Evolutionary conservation across 1,140 invertebrate genomes (phyloP).

Genomic region (Drosophila arawakana): DNA sequence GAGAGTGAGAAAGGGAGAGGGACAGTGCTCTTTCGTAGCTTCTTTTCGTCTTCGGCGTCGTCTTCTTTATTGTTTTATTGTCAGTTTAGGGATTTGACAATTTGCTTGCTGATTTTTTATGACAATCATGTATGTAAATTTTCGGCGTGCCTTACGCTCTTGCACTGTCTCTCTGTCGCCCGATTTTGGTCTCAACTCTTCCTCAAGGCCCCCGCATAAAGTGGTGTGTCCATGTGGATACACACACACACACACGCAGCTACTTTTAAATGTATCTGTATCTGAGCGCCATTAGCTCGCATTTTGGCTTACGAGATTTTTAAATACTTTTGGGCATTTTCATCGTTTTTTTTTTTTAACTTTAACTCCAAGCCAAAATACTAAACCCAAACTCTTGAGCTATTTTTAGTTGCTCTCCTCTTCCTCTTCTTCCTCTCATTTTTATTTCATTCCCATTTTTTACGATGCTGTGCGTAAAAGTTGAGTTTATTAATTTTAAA

Average conservation of each 20-base stretch:
- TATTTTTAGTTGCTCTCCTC: slow-evolving; percentile 64
- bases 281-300: slow-evolving; percentile 71
- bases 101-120: slow-evolving; percentile 83
- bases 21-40: slow-evolving; percentile 20
- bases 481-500: slow-evolving; percentile 78
- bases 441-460: slow-evolving; percentile 20
- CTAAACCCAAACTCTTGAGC: slow-evolving; percentile 53
- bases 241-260: background rate
- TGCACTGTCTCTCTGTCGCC: background rate
- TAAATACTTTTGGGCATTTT: slow-evolving; percentile 77
- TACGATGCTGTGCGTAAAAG: slow-evolving; percentile 56
- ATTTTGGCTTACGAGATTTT: slow-evolving; percentile 70
- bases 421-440: slow-evolving; percentile 1
- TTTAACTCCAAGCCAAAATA: slow-evolving; percentile 1
- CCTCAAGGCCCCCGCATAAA: slow-evolving; percentile 62
- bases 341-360: slow-evolving; percentile 19
- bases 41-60: slow-evolving; percentile 47
- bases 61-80: slow-evolving; percentile 83
- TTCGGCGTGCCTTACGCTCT: slow-evolving; percentile 36
- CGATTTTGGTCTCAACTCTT: slow-evolving; percentile 55
- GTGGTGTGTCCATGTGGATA: slow-evolving; percentile 18
- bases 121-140: slow-evolving; percentile 82
- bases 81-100: slow-evolving; percentile 83
- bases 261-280: slow-evolving; percentile 3
- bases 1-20: slow-evolving; percentile 13